Evolutionary conservation across 2,888 invertebrate genomes (phyloP).

Genomic region (Dasypolia templi): DNA sequence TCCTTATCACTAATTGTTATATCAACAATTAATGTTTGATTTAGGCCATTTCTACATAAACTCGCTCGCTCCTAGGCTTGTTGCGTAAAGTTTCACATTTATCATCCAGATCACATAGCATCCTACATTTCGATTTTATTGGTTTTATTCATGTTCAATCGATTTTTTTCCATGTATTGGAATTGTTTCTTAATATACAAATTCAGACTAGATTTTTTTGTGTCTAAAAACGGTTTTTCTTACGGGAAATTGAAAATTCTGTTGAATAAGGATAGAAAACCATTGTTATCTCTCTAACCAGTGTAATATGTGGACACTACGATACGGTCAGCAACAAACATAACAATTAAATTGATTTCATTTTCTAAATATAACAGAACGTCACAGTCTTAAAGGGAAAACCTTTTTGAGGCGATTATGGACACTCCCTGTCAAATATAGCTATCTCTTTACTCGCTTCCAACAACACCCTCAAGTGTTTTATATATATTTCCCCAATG

Average conservation of each 20-base stretch:
- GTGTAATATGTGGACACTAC: no score
- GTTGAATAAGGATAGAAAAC: background rate
- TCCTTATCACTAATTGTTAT: slow-evolving; percentile 43
- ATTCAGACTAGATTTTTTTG: background rate
- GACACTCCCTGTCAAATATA: background rate
- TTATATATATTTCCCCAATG: background rate
- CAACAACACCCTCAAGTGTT: background rate
- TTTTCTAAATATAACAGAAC: background rate
- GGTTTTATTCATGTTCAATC: background rate
- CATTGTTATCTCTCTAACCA: background rate
- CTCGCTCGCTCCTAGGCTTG: slow-evolving; percentile 23
- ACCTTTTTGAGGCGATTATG: no score
- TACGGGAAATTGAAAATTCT: background rate
- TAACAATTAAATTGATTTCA: background rate
- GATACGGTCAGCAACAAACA: background rate
- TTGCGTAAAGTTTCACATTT: slow-evolving; percentile 54
- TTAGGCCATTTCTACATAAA: slow-evolving; percentile 49
- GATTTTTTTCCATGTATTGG: background rate
- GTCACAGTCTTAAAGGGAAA: background rate
- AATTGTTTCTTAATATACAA: background rate
- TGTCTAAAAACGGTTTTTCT: background rate
- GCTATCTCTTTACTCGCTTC: background rate
- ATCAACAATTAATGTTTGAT: slow-evolving; percentile 32
- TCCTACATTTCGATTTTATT: slow-evolving; percentile 20
- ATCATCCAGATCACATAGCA: slow-evolving; percentile 19